Evolutionary conservation across 2,797 vertebrate species (phyloP).

Genomic region (Trachops cirrhosus): DNA sequence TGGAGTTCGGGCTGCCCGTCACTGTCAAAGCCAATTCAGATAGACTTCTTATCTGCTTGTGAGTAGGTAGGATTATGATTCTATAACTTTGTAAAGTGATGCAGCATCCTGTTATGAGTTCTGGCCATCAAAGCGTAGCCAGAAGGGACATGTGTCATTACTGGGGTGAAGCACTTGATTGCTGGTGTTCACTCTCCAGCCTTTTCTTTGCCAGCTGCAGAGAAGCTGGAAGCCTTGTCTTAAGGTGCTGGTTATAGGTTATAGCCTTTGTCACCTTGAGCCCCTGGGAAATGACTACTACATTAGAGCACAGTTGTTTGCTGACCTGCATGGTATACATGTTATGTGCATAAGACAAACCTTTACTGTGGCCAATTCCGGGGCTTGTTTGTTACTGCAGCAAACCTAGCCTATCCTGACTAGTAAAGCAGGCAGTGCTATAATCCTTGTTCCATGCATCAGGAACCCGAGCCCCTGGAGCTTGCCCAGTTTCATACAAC

Average conservation of each 20-base stretch:
- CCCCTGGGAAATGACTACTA: neutral
- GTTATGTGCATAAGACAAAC: neutral
- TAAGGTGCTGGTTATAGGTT: neutral
- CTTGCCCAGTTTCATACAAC: neutral
- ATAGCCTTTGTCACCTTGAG: neutral
- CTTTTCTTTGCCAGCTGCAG: neutral
- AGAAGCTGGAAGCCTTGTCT: neutral
- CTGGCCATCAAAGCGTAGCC: neutral
- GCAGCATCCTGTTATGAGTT: neutral
- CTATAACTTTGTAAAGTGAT: neutral
- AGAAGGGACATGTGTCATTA: neutral
- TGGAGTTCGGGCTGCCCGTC: too few relatives aligned
- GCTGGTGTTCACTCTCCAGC: neutral
- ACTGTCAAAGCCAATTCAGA: neutral
- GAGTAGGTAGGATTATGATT: neutral
- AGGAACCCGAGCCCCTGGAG: neutral
- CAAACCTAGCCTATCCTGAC: neutral
- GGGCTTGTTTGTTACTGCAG: neutral
- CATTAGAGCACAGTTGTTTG: neutral
- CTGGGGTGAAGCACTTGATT: neutral
- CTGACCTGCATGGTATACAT: neutral
- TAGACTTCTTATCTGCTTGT: neutral
- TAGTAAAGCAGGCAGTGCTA: neutral
- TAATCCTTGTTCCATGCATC: neutral
- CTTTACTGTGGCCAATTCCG: neutral